phyloP scores from a whole-genome alignment of 2,797 vertebrate genomes.

The Coregonus sp. region DNA sequence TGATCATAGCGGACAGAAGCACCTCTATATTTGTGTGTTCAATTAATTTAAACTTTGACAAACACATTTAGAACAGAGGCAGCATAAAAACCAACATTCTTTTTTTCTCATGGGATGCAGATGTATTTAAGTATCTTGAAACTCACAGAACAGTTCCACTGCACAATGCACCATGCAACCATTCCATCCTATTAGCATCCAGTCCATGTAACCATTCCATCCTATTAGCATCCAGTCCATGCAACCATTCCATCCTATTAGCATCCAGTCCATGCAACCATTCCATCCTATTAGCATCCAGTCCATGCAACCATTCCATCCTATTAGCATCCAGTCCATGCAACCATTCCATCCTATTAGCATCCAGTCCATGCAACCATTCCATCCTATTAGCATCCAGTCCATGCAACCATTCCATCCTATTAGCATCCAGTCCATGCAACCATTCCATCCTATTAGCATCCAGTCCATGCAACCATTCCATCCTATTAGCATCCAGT shows the following conservation, averaged over 20 bases:
- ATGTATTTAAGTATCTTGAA: neutral
- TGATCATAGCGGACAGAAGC: neutral
- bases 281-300: too few species aligned
- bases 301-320: neutral
- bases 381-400: too few species aligned
- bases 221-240: neutral
- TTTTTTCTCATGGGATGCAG: neutral
- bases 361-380: neutral
- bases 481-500: too few species aligned
- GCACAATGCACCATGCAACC: neutral
- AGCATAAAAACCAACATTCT: constrained; percentile 24
- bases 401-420: neutral
- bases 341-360: neutral
- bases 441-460: neutral
- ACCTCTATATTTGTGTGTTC: neutral
- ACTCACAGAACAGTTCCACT: neutral
- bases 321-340: neutral
- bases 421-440: neutral
- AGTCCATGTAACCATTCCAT: neutral
- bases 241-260: neutral
- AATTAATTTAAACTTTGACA: neutral
- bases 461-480: neutral
- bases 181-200: too few species aligned
- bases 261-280: too few species aligned
- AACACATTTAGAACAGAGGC: constrained; percentile 15